These are phyloP conservation scores for Penaeus vannamei DNA, from an alignment of 1,140 invertebrate species.

Conservation along the genomic window DNA sequence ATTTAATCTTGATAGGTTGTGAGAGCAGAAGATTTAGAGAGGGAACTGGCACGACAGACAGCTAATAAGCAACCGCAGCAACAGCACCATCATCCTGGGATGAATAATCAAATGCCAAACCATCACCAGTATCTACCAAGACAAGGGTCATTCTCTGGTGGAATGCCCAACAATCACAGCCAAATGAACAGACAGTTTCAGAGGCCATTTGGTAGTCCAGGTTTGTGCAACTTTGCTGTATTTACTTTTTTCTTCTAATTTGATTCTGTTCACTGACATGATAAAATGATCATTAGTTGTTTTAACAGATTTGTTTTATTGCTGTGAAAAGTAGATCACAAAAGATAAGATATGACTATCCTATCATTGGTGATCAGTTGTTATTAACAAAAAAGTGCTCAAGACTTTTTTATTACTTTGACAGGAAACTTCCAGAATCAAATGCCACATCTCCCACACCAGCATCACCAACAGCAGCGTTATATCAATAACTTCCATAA, in stretches of 20 bases:
- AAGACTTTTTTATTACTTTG: neutral
- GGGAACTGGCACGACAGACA: constrained; percentile 66
- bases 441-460: constrained; percentile 68
- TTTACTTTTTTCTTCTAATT: neutral
- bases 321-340: no score
- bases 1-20: constrained; percentile 28
- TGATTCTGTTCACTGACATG: neutral
- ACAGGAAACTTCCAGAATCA: constrained; percentile 55
- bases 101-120: constrained; percentile 18
- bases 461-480: constrained; percentile 68
- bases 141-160: constrained; percentile 34
- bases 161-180: constrained; percentile 10
- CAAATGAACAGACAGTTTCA: constrained; percentile 25
- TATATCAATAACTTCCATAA: constrained; percentile 48
- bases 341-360: no score
- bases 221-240: neutral
- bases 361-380: no score
- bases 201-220: constrained; percentile 37
- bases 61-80: constrained; percentile 57
- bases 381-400: no score
- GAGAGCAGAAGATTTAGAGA: constrained; percentile 65
- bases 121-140: constrained; percentile 9
- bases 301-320: no score
- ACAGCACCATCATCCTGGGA: constrained; percentile 34
- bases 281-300: neutral